phyloP scores from a whole-genome alignment of 2,797 vertebrate species.

The Phalanger gymnotis region DNA sequence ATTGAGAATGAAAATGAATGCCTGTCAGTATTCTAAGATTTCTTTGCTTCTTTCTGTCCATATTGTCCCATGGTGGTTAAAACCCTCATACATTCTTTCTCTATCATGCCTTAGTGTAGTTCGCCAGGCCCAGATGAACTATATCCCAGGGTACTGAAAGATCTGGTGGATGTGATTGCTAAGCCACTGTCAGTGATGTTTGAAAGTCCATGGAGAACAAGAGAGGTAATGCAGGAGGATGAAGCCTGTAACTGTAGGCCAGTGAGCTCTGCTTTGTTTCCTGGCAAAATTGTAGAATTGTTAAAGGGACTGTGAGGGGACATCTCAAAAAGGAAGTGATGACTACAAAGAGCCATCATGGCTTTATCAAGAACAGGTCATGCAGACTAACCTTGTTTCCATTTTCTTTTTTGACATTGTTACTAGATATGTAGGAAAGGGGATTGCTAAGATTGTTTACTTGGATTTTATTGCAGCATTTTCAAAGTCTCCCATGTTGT shows the following conservation, averaged over 20 bases:
- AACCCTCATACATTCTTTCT: not conserved
- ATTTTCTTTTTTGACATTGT: not conserved
- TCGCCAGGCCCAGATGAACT: constrained; percentile 5
- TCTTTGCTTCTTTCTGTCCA: not conserved
- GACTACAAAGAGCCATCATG: not conserved
- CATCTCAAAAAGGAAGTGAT: not conserved
- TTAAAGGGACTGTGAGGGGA: not conserved
- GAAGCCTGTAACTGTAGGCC: not conserved
- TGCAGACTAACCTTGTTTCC: not conserved
- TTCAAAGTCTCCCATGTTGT: not conserved
- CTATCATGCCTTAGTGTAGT: not conserved
- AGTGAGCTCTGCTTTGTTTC: not conserved
- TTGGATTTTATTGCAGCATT: not conserved
- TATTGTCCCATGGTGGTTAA: constrained; percentile 26
- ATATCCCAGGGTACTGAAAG: constrained; percentile 7
- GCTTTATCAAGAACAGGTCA: not conserved
- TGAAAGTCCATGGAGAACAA: constrained; percentile 4
- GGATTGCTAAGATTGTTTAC: not conserved
- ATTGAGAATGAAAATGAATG: constrained; percentile 11
- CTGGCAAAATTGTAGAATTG: not conserved
- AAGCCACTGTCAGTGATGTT: constrained; percentile 3
- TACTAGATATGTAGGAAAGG: not conserved
- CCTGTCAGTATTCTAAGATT: constrained; percentile 4
- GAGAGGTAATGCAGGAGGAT: constrained; percentile 3
- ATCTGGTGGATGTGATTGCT: constrained; percentile 7